Base-by-base conservation (phyloP, 1,140 invertebrate species). In the Maconellicoccus hirsutus region DNA sequence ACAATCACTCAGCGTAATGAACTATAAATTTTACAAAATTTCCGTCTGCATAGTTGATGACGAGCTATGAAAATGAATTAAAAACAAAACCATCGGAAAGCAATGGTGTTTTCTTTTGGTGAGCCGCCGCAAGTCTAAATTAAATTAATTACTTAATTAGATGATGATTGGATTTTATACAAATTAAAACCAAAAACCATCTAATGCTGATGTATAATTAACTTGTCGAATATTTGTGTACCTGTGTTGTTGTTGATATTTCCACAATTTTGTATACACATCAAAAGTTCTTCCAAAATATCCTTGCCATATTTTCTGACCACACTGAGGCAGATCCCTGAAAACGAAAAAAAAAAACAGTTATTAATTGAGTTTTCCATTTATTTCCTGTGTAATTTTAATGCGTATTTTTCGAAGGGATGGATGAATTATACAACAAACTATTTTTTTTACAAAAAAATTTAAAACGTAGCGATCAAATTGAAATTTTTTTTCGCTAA, bases 241-340 rank as follows among this genome's bases (percentile, higher is more conserved):
- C 80, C 95, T 87, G 82, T 98, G 93, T 80, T 97, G 93, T 79
- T 98, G 95, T 80, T 98, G 96, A 81, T 95, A 98, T 80, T 97
- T 98, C 96, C 96, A 98, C 61, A 98, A 83, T 82, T 96, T 96
- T 29, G 95, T 97, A 82, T 98, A 98, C 70, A 98, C 92, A 84
- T 98, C 95, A 82, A 98, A 98, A 69, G 95, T 97, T 72, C 93
- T 85, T 8, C 93, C 93, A 83, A 98, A 98, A 81, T 98, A 97
- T 7, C 91, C 89, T 82, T 98, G 94, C 96, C 95, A 98, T 80
- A 97, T 94, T 80, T 96, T 96, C 81, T 97, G 93, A 10, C 95
- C 95, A 83, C 96, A 98, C 80, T 96, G 93, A 52, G 94, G 95
- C 75, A 98, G 82, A 82, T 98, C 94, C 79, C 94, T 94, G 79